Base-by-base conservation (phyloP, 2,797 vertebrate species). In the Poeciliopsis infans region DNA sequence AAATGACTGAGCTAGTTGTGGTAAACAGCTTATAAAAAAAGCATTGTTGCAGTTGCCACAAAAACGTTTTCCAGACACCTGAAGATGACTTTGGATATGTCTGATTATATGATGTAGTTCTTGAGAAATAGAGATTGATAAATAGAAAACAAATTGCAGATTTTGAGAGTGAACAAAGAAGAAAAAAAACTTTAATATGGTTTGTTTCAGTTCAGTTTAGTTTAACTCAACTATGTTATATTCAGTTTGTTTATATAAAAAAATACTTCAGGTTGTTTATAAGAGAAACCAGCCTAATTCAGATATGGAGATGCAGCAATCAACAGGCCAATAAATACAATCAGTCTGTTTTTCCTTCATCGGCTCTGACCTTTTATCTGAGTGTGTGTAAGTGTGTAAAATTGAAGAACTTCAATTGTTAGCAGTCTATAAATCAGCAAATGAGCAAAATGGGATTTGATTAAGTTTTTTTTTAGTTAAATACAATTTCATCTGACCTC, bases 71-170 rank as follows among this genome's bases (percentile, higher is more conserved):
- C 28, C 6, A 64, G 73, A 74, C 45, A 64, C 41, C 13, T 45
- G 73, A 71, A 11, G 45, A 2, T 51, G 74, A 23, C 47, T 79
- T 13, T 20, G 59, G 5, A 16, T 47, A 7, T 45, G 7, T 43
- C 43, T 33, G 41, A 46, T 46, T 70, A 66, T 1, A 41, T n/a
- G 66, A 43, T 46, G n/a, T 72, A 39, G 7, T 28, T 28, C 51
- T 33, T 46, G 18, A 49, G 28, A 25, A 49, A 76, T 45, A 39
- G 31, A 78, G 59, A 64, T 51, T 8, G 25, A 66, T 49, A 45
- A 41, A 79, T 6, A 69, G 41, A 61, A 77, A 71, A 39, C 18
- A 0, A 74, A 76, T 55, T 45, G 69, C 47, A 82, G 36, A n/a
- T 55, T 18, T n/a, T 55, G 23, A 68, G 39, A 53, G 28, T 68